Base-by-base conservation (phyloP, 92 coral and sea anemone species). In the Epizoanthus ramosus region DNA sequence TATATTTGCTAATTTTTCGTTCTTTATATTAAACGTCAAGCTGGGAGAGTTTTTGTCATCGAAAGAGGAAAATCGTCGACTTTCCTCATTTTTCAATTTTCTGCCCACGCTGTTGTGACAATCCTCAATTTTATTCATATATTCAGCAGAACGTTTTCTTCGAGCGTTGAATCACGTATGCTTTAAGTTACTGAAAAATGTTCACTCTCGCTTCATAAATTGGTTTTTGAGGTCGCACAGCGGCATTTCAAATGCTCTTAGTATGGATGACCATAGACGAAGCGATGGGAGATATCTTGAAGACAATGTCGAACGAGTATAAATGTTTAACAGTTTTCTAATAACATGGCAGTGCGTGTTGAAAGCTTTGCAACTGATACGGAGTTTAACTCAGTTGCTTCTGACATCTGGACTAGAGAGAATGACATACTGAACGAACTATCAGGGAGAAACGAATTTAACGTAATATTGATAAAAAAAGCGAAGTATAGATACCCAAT, bases 21-120 rank as follows among this genome's bases (percentile, higher is more conserved):
- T 35, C 15, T 59, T 75, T 75, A 75, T 15, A 45, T n/a, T n/a
- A n/a, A n/a, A 25, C 52, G 54, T 61, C 82, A 77, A 77, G 82
- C 82, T 60, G 82, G 8, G 81, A 59, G 50, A 9, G 22, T 7
- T 33, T 24, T 25, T 33, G n/a, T 8, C 17, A 67, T 3, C 50
- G 16, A 67, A 67, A 25, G 69, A 63, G 21, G 50, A 47, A 18
- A 35, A 58, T 3, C 80, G 17, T n/a, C 57, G 65, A 75, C 14
- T 52, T 18, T 59, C 63, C 39, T n/a, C 31, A 2, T 28, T 75
- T n/a, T 31, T n/a, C 56, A 6, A 22, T 10, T 59, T 58, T 35
- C 3, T 37, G 31, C 28, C 57, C 19, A 77, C 17, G 75, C n/a
- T 45, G 43, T n/a, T 71, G 37, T 25, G 33, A 45, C 5, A 67